Conservation (phyloP, 2,113 vertebrate species). For the Hypocryptadius cinnamomeus region DNA sequence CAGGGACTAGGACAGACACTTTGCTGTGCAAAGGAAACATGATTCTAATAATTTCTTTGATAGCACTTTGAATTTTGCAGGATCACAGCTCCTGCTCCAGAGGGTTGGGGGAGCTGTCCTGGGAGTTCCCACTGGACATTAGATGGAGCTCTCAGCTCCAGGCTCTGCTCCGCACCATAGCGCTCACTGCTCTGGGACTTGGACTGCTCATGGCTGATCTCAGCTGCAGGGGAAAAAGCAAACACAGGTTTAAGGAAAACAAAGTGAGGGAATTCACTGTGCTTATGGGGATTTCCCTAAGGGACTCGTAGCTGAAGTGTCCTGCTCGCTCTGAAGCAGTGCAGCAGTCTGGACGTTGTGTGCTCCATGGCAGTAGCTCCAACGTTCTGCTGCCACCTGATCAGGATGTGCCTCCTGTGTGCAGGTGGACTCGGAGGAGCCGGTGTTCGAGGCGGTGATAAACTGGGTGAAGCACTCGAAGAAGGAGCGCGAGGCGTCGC, state of each 20-base stretch:
- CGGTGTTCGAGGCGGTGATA: conserved; percentile 93
- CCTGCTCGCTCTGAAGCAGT: neutral
- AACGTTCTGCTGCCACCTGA: accelerated
- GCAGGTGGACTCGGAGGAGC: conserved; percentile 96
- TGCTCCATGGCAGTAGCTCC: neutral
- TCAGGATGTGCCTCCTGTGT: neutral
- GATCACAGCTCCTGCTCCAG: neutral
- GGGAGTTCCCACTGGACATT: neutral
- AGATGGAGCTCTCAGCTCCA: neutral
- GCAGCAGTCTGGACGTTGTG: neutral
- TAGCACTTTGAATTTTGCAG: neutral
- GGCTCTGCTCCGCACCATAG: accelerated
- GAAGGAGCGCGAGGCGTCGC: conserved; percentile 84
- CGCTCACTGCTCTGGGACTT: neutral
- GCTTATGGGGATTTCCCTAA: neutral
- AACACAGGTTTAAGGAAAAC: neutral
- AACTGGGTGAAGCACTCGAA: conserved; percentile 97
- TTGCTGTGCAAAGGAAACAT: accelerated
- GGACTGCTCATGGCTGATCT: neutral
- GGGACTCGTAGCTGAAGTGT: neutral
- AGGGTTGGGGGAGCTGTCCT: neutral
- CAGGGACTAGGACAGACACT: neutral
- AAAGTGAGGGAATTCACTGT: neutral
- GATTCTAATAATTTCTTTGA: neutral
- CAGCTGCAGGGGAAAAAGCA: neutral